phyloP scores from a whole-genome alignment of 2,888 invertebrate species.

The Tinea semifulvella region DNA sequence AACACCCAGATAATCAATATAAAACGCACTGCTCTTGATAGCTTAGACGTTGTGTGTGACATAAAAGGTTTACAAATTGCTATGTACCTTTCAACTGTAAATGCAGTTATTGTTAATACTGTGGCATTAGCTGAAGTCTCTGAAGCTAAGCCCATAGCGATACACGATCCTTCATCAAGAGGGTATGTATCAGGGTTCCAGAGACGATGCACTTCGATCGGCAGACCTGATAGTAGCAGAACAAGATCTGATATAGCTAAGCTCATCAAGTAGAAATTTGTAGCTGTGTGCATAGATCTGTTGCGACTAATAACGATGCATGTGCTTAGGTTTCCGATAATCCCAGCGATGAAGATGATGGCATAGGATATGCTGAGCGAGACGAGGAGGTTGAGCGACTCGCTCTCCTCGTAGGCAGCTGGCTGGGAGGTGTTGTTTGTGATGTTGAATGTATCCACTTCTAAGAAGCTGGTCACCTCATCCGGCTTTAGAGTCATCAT shows the following conservation, averaged over 20 bases:
- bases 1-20: slow-evolving; percentile 81
- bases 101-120: slow-evolving; percentile 86
- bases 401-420: slow-evolving; percentile 40
- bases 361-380: slow-evolving; percentile 75
- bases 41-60: slow-evolving; percentile 83
- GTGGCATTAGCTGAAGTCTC: slow-evolving; percentile 90
- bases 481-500: not conserved
- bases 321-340: slow-evolving; percentile 82
- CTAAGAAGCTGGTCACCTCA: not conserved
- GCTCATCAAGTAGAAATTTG: slow-evolving; percentile 85
- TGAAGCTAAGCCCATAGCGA: slow-evolving; percentile 77
- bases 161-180: slow-evolving; percentile 81
- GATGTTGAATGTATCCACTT: not conserved
- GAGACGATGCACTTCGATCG: slow-evolving; percentile 78
- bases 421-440: slow-evolving; percentile 12
- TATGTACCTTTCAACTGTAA: slow-evolving; percentile 88
- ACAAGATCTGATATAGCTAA: slow-evolving; percentile 81
- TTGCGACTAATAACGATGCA: slow-evolving; percentile 81
- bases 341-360: slow-evolving; percentile 75
- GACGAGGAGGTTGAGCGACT: slow-evolving; percentile 69
- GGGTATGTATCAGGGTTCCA: slow-evolving; percentile 80
- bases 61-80: slow-evolving; percentile 88
- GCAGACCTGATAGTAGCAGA: slow-evolving; percentile 78
- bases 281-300: slow-evolving; percentile 84
- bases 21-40: slow-evolving; percentile 82